phyloP scores from a whole-genome alignment of 2,113 vertebrate species.

The Callopanchax toddi region DNA sequence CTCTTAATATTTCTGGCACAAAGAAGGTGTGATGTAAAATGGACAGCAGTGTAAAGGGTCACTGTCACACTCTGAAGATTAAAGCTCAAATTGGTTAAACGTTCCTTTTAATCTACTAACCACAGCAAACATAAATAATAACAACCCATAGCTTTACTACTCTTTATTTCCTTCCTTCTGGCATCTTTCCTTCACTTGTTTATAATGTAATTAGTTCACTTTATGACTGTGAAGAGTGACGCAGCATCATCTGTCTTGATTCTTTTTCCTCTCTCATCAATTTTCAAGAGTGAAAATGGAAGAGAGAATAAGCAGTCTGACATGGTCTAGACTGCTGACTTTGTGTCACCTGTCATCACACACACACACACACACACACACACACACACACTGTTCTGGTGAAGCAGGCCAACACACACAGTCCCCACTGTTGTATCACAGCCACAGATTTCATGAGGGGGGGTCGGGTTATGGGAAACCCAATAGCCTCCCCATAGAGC shows the following conservation, averaged over 20 bases:
- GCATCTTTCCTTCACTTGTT: slow-evolving; percentile 38
- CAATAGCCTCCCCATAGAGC: slow-evolving; percentile 58
- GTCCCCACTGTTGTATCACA: slow-evolving; percentile 51
- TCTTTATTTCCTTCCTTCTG: too few relatives aligned
- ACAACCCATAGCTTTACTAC: too few relatives aligned
- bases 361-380: slow-evolving; percentile 6
- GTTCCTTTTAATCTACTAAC: too few relatives aligned
- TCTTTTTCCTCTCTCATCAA: slow-evolving; percentile 45
- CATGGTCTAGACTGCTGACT: slow-evolving; percentile 24
- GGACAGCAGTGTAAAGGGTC: too few relatives aligned
- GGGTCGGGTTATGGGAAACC: slow-evolving; percentile 61
- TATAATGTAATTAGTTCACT: slow-evolving; percentile 51
- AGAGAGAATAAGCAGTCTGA: slow-evolving; percentile 31
- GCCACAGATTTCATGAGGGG: slow-evolving; percentile 42
- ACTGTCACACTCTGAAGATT: too few relatives aligned
- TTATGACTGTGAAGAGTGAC: slow-evolving; percentile 59
- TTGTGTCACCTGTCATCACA: slow-evolving; percentile 53
- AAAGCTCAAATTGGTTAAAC: too few relatives aligned
- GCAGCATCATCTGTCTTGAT: slow-evolving; percentile 47
- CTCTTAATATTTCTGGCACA: too few relatives aligned
- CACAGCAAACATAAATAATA: too few relatives aligned
- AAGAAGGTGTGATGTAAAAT: too few relatives aligned
- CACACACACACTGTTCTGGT: slow-evolving; percentile 16
- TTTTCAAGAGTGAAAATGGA: slow-evolving; percentile 28
- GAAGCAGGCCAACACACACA: slow-evolving; percentile 37